These are phyloP conservation scores for Nebria ingens DNA, from an alignment of 1,140 invertebrate species.

Conservation along the genomic window DNA sequence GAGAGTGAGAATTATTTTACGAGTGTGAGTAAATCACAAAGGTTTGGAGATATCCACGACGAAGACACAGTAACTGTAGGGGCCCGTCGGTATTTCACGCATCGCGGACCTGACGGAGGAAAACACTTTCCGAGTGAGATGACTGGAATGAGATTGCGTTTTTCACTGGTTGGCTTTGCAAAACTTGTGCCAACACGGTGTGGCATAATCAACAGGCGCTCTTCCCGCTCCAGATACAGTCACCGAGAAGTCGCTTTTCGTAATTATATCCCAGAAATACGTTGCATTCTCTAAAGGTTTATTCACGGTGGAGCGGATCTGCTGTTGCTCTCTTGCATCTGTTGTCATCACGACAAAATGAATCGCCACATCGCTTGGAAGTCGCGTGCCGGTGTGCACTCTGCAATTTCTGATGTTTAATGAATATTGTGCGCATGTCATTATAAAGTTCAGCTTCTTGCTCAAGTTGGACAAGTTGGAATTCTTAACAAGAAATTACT, in stretches of 20 bases:
- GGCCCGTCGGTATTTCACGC: not conserved
- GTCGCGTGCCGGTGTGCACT: not conserved
- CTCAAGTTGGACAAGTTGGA: not conserved
- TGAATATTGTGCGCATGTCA: conserved; percentile 7
- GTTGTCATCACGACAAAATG: no score
- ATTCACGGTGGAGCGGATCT: not conserved
- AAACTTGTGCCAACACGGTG: no score
- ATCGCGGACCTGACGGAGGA: not conserved
- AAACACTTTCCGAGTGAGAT: not conserved
- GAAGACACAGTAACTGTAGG: not conserved
- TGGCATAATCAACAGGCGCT: not conserved
- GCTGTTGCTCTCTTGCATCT: not conserved
- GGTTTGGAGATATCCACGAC: not conserved
- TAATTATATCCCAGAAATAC: not conserved
- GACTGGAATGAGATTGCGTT: not conserved
- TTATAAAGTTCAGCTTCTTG: conserved; percentile 8
- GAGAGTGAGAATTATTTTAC: no score
- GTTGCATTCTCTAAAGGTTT: not conserved
- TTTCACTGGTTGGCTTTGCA: not conserved
- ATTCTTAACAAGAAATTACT: not conserved
- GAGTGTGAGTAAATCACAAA: not conserved
- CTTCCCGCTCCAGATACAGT: not conserved
- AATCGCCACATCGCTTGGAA: not conserved
- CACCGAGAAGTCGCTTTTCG: not conserved
- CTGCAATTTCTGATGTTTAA: not conserved